Base-by-base conservation (phyloP, 2,113 vertebrate genomes). In the Otocyon megalotis region DNA sequence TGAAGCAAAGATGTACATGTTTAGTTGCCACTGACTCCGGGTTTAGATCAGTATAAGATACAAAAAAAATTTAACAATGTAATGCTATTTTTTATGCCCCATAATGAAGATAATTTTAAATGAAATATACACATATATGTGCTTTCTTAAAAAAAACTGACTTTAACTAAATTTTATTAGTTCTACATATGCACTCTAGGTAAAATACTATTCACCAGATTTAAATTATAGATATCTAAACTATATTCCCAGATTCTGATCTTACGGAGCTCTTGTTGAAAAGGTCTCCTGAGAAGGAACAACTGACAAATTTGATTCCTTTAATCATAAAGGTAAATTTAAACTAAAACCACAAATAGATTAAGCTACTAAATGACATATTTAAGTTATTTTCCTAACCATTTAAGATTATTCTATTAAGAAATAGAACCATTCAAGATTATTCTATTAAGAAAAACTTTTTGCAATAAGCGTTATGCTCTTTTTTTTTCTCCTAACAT, bases 371-470 rank as follows among this genome's bases (percentile, higher is more conserved):
- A 92, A 96, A 80, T 76, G 20, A 83, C 9, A 28, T 9, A 20
- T 96, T 97, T 72, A 53, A 71, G 92, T 94, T 93, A 24, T 88
- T 90, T 97, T 91, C 56, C 28, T 93, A 53, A 54, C 2, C 6
- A 67, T 56, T 96, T 19, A 98, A 97, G 69, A 90, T 96, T 88
- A 96, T 71, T 88, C 94, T 94, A 97, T 85, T 50, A 83, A 94
- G 87, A 94, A 97, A 98, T 43, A 43, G 43, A 56, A 54, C 2
- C 6, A 67, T 56, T 96, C 20, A 98, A 97, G 69, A 90, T 96
- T 88, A 96, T 71, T 88, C 94, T 94, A 97, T 85, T 50, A 83
- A 94, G 87, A 94, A 97, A 98, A 83, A n/a, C 95, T 94, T 97
- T 89, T 88, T 96, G 97, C 93, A 97, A 93, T 91, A 62, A 80